These are phyloP conservation scores for Forbesichthys agassizii DNA, from an alignment of 2,113 vertebrate genomes.

Conservation along the genomic window DNA sequence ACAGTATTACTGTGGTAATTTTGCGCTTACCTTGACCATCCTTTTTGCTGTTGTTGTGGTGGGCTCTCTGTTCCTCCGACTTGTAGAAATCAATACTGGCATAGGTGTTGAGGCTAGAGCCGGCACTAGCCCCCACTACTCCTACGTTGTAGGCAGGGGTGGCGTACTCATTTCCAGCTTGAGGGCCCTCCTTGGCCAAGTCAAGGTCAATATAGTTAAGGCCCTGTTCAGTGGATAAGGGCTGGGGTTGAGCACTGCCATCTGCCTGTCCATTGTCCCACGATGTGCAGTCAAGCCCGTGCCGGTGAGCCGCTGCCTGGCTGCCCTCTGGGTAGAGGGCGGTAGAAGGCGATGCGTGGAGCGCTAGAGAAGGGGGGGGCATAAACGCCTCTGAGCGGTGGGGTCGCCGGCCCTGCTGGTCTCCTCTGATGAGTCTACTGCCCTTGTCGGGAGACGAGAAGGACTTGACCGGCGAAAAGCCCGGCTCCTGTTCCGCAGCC, in stretches of 20 bases:
- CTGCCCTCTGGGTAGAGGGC: conserved; percentile 66
- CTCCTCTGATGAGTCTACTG: conserved; percentile 48
- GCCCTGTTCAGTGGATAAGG: conserved; percentile 73
- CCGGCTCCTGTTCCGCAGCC: conserved; percentile 60
- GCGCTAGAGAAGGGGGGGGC: conserved; percentile 52
- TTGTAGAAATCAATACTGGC: conserved; percentile 85
- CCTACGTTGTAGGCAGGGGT: conserved; percentile 61
- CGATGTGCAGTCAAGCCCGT: conserved; percentile 65
- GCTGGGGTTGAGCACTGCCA: conserved; percentile 62
- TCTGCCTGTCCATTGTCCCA: conserved; percentile 65
- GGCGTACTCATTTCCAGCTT: conserved; percentile 65
- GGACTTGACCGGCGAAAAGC: conserved; percentile 67
- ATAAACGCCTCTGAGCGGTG: conserved; percentile 74
- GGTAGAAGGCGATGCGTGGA: conserved; percentile 60
- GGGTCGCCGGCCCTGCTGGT: conserved; percentile 60
- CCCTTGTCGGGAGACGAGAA: conserved; percentile 70
- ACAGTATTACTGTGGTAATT: neutral
- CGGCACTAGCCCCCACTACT: conserved; percentile 53
- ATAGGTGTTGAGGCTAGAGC: conserved; percentile 74
- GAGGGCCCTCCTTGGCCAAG: conserved; percentile 72
- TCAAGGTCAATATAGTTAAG: conserved; percentile 87
- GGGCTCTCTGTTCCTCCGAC: conserved; percentile 72
- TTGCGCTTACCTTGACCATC: conserved; percentile 74
- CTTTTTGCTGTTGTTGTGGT: conserved; percentile 60
- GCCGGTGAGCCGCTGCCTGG: conserved; percentile 59